These are phyloP conservation scores for Acanthosepion esculentum DNA, from an alignment of 2,888 invertebrate species.

Conservation along the genomic window DNA sequence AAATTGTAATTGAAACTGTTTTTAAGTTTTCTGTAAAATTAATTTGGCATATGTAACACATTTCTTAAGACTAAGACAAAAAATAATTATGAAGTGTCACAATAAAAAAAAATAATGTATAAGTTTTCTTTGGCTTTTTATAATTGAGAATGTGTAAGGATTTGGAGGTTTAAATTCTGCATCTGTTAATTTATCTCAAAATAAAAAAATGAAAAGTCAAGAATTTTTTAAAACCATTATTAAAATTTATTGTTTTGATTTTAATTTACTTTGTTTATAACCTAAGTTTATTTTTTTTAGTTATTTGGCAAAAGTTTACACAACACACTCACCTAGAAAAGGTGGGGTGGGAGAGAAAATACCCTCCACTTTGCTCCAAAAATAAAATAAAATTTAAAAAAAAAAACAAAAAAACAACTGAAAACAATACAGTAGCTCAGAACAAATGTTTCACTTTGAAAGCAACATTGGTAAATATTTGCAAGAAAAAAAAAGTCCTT, in stretches of 20 bases:
- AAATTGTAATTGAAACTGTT: neutral
- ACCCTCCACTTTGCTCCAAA: neutral
- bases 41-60: too few species aligned
- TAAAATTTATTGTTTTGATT: neutral
- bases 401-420: neutral
- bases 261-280: neutral
- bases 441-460: constrained; percentile 8
- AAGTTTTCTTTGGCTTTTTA: neutral
- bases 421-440: neutral
- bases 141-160: neutral
- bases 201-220: neutral
- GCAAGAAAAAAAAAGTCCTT: neutral
- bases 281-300: neutral
- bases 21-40: neutral
- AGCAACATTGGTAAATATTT: constrained; percentile 23
- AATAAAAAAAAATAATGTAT: too few species aligned
- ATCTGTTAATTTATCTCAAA: neutral
- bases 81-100: too few species aligned
- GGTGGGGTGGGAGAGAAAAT: neutral
- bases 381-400: neutral
- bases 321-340: neutral
- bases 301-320: neutral
- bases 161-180: neutral
- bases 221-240: neutral
- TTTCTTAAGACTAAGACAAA: too few species aligned